Evolutionary conservation across 2,888 invertebrate species (phyloP).

Genomic region (Drosophila trichaetosa): DNA sequence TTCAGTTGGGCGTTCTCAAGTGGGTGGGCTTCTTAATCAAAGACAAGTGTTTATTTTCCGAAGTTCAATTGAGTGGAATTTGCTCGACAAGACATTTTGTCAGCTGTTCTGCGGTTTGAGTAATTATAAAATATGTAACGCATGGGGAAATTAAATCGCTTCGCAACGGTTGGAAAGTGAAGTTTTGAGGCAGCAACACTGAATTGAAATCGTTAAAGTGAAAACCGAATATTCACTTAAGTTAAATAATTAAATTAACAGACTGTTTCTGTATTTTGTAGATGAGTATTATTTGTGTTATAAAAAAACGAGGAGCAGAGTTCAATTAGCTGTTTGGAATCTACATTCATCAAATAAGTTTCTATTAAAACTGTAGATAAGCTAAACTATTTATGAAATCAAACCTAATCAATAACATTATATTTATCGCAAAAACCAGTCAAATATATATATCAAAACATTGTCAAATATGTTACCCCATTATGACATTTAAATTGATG

Average conservation of each 20-base stretch:
- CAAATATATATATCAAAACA: background rate
- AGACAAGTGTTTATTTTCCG: slow-evolving; percentile 55
- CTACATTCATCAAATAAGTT: background rate
- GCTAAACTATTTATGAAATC: background rate
- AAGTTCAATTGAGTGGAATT: slow-evolving; percentile 55
- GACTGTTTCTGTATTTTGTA: background rate
- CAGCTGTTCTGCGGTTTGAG: slow-evolving; percentile 46
- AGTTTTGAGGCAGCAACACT: background rate
- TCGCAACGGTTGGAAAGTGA: background rate
- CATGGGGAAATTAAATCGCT: slow-evolving; percentile 18
- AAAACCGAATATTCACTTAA: background rate
- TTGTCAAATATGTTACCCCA: background rate
- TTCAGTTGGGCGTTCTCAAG: slow-evolving; percentile 1
- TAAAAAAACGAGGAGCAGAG: background rate
- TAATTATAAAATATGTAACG: slow-evolving; percentile 54
- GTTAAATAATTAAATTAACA: background rate
- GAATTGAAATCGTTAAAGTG: background rate
- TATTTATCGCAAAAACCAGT: background rate
- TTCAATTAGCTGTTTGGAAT: background rate
- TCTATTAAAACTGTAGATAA: background rate
- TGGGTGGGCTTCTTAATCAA: slow-evolving; percentile 23
- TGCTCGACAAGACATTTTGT: slow-evolving; percentile 40
- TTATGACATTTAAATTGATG: background rate
- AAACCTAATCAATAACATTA: background rate
- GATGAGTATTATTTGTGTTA: background rate